phyloP scores from a whole-genome alignment of 2,113 vertebrate genomes.

The Eudyptes chrysolophus region DNA sequence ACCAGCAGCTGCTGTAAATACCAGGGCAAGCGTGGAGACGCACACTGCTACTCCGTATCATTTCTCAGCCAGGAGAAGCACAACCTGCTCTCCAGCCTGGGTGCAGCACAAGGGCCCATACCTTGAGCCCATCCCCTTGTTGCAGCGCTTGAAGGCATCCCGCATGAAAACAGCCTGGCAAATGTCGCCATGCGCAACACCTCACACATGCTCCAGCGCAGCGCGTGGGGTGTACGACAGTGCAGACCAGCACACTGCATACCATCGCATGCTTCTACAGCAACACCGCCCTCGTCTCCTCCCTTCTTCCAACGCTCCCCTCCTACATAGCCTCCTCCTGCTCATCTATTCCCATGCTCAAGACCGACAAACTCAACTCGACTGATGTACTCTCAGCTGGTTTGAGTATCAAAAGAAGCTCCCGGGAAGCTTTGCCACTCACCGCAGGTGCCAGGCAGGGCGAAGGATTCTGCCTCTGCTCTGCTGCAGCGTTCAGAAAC shows the following conservation, averaged over 20 bases:
- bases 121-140: rapidly evolving
- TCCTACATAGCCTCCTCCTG: background rate
- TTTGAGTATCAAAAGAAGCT: background rate
- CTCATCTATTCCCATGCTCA: background rate
- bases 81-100: background rate
- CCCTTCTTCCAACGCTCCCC: background rate
- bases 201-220: background rate
- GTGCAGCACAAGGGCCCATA: background rate
- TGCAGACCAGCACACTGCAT: rapidly evolving
- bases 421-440: background rate
- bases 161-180: rapidly evolving
- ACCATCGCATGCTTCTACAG: background rate
- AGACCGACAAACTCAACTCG: background rate
- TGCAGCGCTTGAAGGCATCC: background rate
- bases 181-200: rapidly evolving
- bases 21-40: rapidly evolving
- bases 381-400: background rate
- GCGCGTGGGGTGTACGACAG: rapidly evolving
- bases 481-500: background rate
- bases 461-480: background rate
- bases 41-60: rapidly evolving
- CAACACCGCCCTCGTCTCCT: background rate
- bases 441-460: background rate
- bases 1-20: background rate
- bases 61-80: background rate